Evolutionary conservation across 2,797 vertebrate genomes (phyloP), one percentile per base, ranked within the genome.

Genomic region (Taenioides sp.): DNA sequence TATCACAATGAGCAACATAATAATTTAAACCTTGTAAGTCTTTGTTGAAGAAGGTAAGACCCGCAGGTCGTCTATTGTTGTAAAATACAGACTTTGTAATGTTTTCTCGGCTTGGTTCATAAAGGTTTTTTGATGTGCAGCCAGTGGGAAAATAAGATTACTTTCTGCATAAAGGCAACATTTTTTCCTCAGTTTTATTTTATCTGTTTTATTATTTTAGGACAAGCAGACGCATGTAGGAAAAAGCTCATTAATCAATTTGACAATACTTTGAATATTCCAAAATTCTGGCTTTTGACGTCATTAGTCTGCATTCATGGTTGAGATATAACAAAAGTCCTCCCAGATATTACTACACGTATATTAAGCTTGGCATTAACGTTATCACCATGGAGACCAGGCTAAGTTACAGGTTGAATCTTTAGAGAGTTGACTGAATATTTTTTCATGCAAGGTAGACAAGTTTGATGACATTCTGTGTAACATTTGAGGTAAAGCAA

Each of bases 91-190:
- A 52, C 57, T 57, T 79, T 77, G 65, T 75, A 76, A 64, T 71
- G 65, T 80, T 77, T 37, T 75, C 62, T 63, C 34, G 57, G 1
- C 64, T 49, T 25, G 64, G 50, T n/a, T 69, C 10, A 67, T 50
- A 23, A 12, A 43, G 70, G 52, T 84, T 84, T 89, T 74, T 47
- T 2, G 43, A 47, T 47, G 4, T 25, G 58, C 86, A 50, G 28
- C 81, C 80, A 67, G 25, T 83, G 75, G 85, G 71, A 80, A 87
- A 69, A 0, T 66, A 61, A 76, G 71, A 82, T 89, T 82, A 16
- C 78, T 86, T 72, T 77, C 64, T 72, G 64, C 2, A 59, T 80
- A 61, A 10, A n/a, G 55, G 34, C 18, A 69, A 20, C 66, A 47
- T 62, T 57, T 62, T 16, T 71, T 62, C 61, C 81, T 70, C 57